Base-by-base conservation (phyloP, 2,113 vertebrate genomes). In the Gallinago jamesoni region DNA sequence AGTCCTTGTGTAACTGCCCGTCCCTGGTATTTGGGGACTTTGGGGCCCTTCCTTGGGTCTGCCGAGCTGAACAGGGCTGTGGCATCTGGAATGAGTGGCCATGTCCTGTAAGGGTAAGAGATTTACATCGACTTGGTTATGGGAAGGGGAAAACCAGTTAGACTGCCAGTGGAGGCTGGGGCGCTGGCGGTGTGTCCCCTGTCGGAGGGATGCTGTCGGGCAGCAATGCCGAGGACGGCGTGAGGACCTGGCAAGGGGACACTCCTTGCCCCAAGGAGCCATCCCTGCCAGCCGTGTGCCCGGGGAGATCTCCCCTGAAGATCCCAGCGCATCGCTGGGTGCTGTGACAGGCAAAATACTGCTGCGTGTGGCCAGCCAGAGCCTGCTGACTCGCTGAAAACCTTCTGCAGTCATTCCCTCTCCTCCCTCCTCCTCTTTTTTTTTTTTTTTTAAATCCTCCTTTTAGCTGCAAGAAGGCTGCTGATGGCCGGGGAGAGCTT, bases 161-260 rank as follows among this genome's bases (percentile, higher is more conserved):
- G 9, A 1, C 24, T 18, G 16, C 19, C 28, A 1, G 0, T 0
- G 0, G 2, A 33, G 70, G 47, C 47, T 9, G 68, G 5, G 37
- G 5, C 3, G 1, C 63, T 24, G 89, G 5, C 1, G 0, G 10
- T 4, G 8, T 14, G 37, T 15, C 53, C 45, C 6, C 30, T 0
- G 2, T 14, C 14, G 12, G 6, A 16, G 13, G 63, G 63, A 31
- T 43, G 19, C 28, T 8, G 41, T 11, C 5, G 3, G 43, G 63
- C 41, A 3, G n/a, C 0, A 15, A 4, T 9, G 27, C 22, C 2
- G 6, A 2, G 55, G 50, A 5, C 0, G 3, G 30, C 4, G 5
- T 47, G 2, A 21, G 6, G 13, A 10, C 31, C 12, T 14, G 33
- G 31, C 1, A 9, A 27, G 63, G 20, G 43, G 64, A 4, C 3